A percentile compares a stretch with the other conserved stretches of the same genome.
Conservation (phyloP, 2,113 vertebrate genomes). For the western clawed frog (Xenopus tropicalis) region UCB_Xtro_10.0 CM004443.2:17111501-17112000, state of each 20-base stretch:
- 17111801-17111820: neutral
- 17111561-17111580: neutral
- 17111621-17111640: constrained; percentile 1
- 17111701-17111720: constrained; percentile 93
- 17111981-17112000: no score
- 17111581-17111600: neutral
- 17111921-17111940: no score
- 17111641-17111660: constrained; percentile 40
- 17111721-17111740: constrained; percentile 52
- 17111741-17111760: neutral
- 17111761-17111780: neutral
- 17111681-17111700: constrained; percentile 93
- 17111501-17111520: no score
- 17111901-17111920: neutral
- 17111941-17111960: no score
- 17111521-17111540: no score
- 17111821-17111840: neutral
- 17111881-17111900: neutral
- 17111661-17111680: constrained; percentile 97
- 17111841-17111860: neutral
- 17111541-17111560: no score
- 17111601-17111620: neutral
- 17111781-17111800: neutral
- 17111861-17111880: neutral
- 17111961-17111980: no score